Base-by-base conservation (phyloP, 1,140 invertebrate genomes). In the Drosophila cardini region DNA sequence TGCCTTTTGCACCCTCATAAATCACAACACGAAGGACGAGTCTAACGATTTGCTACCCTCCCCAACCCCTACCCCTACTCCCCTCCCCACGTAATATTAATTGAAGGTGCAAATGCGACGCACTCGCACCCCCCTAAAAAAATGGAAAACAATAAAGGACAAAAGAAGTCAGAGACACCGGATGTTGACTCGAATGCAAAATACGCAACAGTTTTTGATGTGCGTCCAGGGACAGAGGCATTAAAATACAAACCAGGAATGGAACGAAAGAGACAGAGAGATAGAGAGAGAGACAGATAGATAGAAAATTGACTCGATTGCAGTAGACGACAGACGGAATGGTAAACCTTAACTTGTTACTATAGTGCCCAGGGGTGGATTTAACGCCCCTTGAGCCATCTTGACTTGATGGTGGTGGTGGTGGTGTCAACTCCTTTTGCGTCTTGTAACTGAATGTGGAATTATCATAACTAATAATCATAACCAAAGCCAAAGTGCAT, bases 381-480 rank as follows among this genome's bases (percentile, higher is more conserved):
- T 63, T 45, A 30, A 34, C 34, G 57, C 60, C 68, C 53, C 53
- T 45, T 38, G 15, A 38, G 52, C 52, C 80, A 76, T 76, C 78
- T 62, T 82, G 83, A 45, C 78, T 48, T 57, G 53, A 50, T 42
- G 38, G 45, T 52, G 63, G n/a, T n/a, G n/a, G n/a, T n/a, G n/a
- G 78, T 72, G 78, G 83, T 86, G 82, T 87, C 84, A 86, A 86
- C 84, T 80, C 38, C 62, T 89, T 89, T 78, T 89, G 76, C 79
- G 83, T 68, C 80, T 80, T 64, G 80, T 11, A 89, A 89, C 64
- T 64, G 80, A 16, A 86, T 84, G 68, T 80, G 69, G 76, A 86
- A 86, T 86, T 86, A 86, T 86, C 84, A 86, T 86, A 86, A 86
- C 84, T 86, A 86, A 87, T 87, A 89, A 87, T 87, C 84, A 84